Conservation (phyloP, 2,113 vertebrate species). For the Apus apus region DNA sequence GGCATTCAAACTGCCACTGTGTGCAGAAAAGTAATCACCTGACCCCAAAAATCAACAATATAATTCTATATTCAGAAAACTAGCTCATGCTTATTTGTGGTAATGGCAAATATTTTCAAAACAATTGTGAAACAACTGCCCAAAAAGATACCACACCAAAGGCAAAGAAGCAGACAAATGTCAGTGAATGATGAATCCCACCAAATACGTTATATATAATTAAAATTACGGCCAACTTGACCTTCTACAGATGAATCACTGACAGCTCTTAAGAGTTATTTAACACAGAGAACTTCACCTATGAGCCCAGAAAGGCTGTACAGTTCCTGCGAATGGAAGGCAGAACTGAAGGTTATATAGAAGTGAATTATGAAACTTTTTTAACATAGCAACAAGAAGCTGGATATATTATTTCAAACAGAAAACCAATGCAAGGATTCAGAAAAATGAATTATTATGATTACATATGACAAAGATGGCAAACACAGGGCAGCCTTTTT, state of each 20-base stretch:
- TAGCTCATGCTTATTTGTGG: background rate
- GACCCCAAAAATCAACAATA: fast-evolving
- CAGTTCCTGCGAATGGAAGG: background rate
- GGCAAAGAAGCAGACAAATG: background rate
- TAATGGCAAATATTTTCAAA: background rate
- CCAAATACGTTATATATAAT: background rate
- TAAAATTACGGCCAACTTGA: background rate
- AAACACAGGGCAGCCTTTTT: background rate
- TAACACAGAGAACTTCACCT: background rate
- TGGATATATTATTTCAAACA: background rate
- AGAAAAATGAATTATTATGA: background rate
- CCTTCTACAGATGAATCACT: background rate
- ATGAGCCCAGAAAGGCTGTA: background rate
- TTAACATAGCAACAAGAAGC: background rate
- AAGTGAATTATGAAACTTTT: background rate
- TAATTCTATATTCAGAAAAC: background rate
- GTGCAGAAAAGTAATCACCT: background rate
- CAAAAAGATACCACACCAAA: background rate
- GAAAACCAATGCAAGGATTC: background rate
- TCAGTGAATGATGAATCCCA: background rate
- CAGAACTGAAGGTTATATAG: background rate
- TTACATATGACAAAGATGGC: background rate
- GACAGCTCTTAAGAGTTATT: background rate
- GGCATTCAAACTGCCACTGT: background rate
- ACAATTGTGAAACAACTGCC: background rate